These are phyloP conservation scores for Engraulis encrasicolus DNA, from an alignment of 2,113 vertebrate genomes.

Conservation along the genomic window DNA sequence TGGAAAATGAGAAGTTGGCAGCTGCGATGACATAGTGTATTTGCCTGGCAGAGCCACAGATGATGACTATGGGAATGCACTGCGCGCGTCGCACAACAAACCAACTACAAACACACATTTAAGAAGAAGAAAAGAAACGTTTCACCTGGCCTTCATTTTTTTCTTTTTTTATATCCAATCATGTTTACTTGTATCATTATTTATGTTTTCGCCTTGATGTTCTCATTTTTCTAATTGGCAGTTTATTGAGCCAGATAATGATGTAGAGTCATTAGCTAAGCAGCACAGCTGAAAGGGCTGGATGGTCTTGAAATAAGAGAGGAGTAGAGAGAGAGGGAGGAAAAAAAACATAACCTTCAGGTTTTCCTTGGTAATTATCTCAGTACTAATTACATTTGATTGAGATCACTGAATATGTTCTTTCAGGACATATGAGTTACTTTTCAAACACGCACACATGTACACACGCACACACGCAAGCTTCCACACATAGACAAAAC, in stretches of 20 bases:
- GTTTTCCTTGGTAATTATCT: background rate
- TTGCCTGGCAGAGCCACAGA: slow-evolving; percentile 25
- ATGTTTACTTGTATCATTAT: background rate
- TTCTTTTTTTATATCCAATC: background rate
- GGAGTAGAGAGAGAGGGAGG: too few species aligned
- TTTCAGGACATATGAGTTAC: background rate
- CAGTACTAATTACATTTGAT: background rate
- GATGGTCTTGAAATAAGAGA: too few species aligned
- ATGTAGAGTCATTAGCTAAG: background rate
- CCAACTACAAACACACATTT: background rate
- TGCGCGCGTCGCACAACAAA: background rate
- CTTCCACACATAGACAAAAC: too few species aligned
- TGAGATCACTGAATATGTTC: background rate
- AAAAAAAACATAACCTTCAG: background rate
- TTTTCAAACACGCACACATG: too few species aligned
- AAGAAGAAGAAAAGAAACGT: background rate
- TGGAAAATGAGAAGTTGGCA: slow-evolving; percentile 47
- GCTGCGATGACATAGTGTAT: slow-evolving; percentile 41
- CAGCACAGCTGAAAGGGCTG: background rate
- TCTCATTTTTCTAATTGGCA: background rate
- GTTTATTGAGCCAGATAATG: background rate
- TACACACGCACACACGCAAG: too few species aligned
- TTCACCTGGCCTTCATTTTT: background rate
- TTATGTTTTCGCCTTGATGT: too few species aligned
- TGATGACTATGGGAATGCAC: slow-evolving; percentile 15